These are phyloP conservation scores for Aeoliscus strigatus DNA, from an alignment of 2,797 vertebrate genomes.

Conservation along the genomic window DNA sequence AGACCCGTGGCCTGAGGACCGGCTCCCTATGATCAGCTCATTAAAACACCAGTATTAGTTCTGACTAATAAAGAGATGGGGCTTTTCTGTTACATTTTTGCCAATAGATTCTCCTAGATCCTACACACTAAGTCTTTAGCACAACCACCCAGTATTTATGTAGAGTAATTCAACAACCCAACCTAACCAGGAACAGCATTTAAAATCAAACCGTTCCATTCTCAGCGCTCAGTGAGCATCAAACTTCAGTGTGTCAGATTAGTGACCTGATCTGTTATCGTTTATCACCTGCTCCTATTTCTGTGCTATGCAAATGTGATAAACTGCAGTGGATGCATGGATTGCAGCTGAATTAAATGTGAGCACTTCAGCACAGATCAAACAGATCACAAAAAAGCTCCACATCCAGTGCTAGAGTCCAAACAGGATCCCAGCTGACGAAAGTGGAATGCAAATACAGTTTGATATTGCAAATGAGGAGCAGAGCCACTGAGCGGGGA, in stretches of 20 bases:
- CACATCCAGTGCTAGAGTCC: slow-evolving; percentile 15
- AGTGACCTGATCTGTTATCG: slow-evolving; percentile 15
- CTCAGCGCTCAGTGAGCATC: slow-evolving; percentile 15
- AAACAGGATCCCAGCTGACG: slow-evolving; percentile 37
- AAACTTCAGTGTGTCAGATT: slow-evolving; percentile 15
- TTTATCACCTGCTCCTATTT: slow-evolving; percentile 25
- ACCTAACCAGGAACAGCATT: background rate
- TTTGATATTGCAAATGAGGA: slow-evolving; percentile 56
- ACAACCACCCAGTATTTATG: slow-evolving; percentile 4
- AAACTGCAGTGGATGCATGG: slow-evolving; percentile 10
- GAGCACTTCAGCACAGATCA: slow-evolving; percentile 20
- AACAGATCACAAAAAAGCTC: slow-evolving; percentile 25
- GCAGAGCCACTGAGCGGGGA: slow-evolving; percentile 32
- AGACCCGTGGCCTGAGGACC: no score
- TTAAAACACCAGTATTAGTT: no score
- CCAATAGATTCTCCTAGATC: no score
- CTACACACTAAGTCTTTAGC: no score
- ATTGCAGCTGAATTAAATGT: slow-evolving; percentile 13
- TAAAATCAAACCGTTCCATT: slow-evolving; percentile 2
- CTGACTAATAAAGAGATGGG: no score
- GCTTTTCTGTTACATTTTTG: no score
- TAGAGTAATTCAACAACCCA: background rate
- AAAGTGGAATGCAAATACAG: slow-evolving; percentile 51
- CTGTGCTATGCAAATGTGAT: slow-evolving; percentile 33
- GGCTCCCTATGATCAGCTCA: no score